phyloP scores from a whole-genome alignment of 64 coral and sea anemone species.

The Dendrophyllia cribrosa region DNA sequence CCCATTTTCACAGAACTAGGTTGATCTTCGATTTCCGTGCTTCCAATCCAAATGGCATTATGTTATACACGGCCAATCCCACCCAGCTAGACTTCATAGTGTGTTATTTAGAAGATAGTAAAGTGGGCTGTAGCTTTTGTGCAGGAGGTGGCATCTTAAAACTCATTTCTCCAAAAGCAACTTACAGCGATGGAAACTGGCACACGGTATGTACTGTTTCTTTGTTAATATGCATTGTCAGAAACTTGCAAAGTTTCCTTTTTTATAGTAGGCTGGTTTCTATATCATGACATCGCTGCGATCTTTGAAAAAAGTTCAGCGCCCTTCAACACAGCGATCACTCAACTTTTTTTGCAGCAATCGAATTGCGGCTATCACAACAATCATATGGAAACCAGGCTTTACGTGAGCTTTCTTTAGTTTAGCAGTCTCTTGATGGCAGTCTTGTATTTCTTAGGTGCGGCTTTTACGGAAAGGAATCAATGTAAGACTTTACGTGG shows the following conservation, averaged over 20 bases:
- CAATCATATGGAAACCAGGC: no score
- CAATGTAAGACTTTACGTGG: constrained; percentile 14
- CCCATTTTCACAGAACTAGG: constrained; percentile 10
- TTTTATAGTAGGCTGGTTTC: no score
- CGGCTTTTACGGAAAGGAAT: not conserved
- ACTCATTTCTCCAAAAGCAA: not conserved
- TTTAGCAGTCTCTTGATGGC: not conserved
- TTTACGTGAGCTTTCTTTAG: no score
- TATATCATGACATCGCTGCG: no score
- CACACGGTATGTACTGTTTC: constrained; percentile 33
- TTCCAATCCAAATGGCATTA: constrained; percentile 45
- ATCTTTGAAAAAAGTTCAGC: no score
- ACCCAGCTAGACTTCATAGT: constrained; percentile 18
- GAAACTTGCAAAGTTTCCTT: no score
- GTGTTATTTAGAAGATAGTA: constrained; percentile 41
- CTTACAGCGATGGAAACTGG: constrained; percentile 46
- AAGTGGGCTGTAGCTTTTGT: constrained; percentile 44
- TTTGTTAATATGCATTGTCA: no score
- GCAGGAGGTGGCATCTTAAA: constrained; percentile 25
- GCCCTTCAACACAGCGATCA: no score
- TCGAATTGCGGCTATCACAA: no score
- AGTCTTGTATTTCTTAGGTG: constrained; percentile 1
- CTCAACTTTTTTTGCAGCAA: no score
- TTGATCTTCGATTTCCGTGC: constrained; percentile 62
- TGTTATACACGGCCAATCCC: constrained; percentile 31